Conservation (phyloP, 2,888 invertebrate species). For the Ceraclea dissimilis region DNA sequence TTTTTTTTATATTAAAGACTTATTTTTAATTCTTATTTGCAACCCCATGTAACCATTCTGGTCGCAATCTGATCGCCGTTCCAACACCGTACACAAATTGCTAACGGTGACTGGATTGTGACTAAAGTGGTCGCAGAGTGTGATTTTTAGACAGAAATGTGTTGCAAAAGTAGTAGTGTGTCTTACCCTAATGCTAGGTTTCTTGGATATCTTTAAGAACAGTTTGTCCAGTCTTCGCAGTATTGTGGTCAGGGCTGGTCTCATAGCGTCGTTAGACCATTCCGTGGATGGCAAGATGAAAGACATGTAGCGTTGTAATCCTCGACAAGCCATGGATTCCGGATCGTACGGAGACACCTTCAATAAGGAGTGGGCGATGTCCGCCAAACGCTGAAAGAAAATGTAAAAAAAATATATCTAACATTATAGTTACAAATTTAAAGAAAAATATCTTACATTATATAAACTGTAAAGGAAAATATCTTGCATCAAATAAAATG, state of each 20-base stretch:
- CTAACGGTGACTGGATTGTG: too few species aligned
- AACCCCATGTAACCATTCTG: too few species aligned
- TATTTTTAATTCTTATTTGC: too few species aligned
- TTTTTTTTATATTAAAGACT: too few species aligned
- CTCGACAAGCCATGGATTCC: slow-evolving; percentile 91
- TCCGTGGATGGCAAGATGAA: slow-evolving; percentile 90
- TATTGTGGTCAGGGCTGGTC: slow-evolving; percentile 87
- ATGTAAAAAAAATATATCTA: slow-evolving; percentile 14
- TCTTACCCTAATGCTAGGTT: slow-evolving; percentile 75
- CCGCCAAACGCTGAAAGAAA: slow-evolving; percentile 74
- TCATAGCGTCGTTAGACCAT: slow-evolving; percentile 88
- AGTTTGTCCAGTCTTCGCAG: slow-evolving; percentile 91
- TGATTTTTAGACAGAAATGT: too few species aligned
- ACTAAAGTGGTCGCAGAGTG: too few species aligned
- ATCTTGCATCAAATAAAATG: neutral
- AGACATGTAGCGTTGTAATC: slow-evolving; percentile 87
- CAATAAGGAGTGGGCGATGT: slow-evolving; percentile 91
- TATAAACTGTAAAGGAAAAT: neutral
- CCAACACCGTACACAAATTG: too few species aligned
- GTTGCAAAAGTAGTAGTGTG: too few species aligned
- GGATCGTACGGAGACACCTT: slow-evolving; percentile 98
- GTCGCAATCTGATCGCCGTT: too few species aligned
- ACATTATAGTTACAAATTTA: too few species aligned
- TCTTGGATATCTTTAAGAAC: slow-evolving; percentile 94
- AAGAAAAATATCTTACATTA: neutral